These are phyloP conservation scores for Leguminivora glycinivorella DNA, from an alignment of 1,140 invertebrate species.

Conservation along the genomic window DNA sequence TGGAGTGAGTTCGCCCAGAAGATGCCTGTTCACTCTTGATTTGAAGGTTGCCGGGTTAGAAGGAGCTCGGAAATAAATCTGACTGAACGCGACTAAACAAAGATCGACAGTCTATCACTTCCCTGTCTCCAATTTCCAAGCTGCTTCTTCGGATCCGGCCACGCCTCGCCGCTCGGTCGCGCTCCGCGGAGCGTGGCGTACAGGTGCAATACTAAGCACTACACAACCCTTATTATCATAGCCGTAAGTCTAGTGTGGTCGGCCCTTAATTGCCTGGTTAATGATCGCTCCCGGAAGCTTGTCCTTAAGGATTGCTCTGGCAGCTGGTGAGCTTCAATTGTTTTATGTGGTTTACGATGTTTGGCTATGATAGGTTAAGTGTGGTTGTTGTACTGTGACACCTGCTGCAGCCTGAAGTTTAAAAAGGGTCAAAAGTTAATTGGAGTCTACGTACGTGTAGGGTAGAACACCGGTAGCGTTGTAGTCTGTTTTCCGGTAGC, in stretches of 20 bases:
- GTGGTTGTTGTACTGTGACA: neutral
- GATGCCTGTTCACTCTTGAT: too few species aligned
- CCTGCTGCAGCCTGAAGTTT: neutral
- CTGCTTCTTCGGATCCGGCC: slow-evolving; percentile 22
- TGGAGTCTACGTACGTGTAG: too few species aligned
- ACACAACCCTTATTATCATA: neutral
- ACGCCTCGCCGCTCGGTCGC: slow-evolving; percentile 20
- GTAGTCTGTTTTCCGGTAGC: too few species aligned
- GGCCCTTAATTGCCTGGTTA: slow-evolving; percentile 20
- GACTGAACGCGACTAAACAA: too few species aligned
- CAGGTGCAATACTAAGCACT: slow-evolving; percentile 19
- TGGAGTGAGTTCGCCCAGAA: too few species aligned
- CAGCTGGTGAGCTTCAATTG: slow-evolving; percentile 11
- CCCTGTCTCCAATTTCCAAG: neutral
- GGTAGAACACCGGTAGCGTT: too few species aligned
- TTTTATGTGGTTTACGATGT: slow-evolving; percentile 1
- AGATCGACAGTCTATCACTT: neutral
- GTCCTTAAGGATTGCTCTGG: slow-evolving; percentile 19
- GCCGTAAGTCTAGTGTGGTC: neutral
- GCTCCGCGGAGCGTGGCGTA: slow-evolving; percentile 14
- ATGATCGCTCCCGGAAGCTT: slow-evolving; percentile 12
- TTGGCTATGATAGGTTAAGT: neutral
- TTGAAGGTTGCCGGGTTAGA: too few species aligned
- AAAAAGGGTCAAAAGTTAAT: too few species aligned
- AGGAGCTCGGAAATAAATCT: too few species aligned